Base-by-base conservation (phyloP, 1,140 invertebrate genomes). In the Cecropterus lyciades region DNA sequence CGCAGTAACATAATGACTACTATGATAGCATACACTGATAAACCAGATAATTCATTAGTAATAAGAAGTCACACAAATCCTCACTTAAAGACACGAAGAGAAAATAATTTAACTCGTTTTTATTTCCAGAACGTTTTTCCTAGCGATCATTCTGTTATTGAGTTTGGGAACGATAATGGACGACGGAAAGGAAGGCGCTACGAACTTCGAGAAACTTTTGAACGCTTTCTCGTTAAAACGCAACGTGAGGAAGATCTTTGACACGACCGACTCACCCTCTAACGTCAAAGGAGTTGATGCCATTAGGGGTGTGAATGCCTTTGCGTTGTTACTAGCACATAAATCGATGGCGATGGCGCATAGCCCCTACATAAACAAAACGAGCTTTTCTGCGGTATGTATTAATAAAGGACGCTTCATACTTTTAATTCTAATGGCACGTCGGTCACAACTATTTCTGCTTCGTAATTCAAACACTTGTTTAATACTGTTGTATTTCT, bases 271-370 rank as follows among this genome's bases (percentile, higher is more conserved):
- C 16, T 77, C 93, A 1, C 73, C 80, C 5, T 93, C 93, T 13
- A 94, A 95, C 70, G 94, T 96, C 24, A 93, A 93, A 49, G 93
- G 94, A 1, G 88, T 96, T 1, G 95, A 96, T 77, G 95, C 95
- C 0, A 93, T 96, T 10, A 88, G 96, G 79, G 94, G 94, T 10
- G 69, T 96, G 1, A 96, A 96, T 72, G 95, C 95, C 4, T 52
- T 95, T 0, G 93, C 95, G 72, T 79, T 96, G 37, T 76, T 96
- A 6, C 17, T 95, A 0, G 94, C 95, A 0, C 96, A 96, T 70
- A 96, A 96, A 78, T 95, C 95, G 1, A 95, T 96, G 94, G 95
- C 95, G 0, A 76, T 95, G 67, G 95, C 96, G 37, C 96, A 95
- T 73, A 94, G 93, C 64, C 95, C 95, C 20, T 96, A 94, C 72